Evolutionary conservation across 1,140 invertebrate species (phyloP).

Genomic region (Drosophila sproati): DNA sequence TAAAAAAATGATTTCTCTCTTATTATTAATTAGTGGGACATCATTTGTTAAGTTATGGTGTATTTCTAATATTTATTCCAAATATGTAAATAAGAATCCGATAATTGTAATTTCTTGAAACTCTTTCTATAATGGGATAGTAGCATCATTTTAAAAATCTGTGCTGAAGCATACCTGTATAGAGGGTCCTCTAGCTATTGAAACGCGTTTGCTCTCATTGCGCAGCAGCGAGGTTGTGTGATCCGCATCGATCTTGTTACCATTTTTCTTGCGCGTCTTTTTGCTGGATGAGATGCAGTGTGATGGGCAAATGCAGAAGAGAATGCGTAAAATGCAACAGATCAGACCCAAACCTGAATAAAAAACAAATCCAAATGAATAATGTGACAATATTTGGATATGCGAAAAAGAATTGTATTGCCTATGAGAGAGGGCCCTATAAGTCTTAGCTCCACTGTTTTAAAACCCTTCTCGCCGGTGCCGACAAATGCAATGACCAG

Average conservation of each 20-base stretch:
- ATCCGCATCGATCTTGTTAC: conserved; percentile 83
- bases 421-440: conserved; percentile 92
- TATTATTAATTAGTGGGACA: no score
- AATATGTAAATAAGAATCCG: no score
- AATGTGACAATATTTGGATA: background rate
- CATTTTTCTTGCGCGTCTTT: conserved; percentile 81
- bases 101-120: no score
- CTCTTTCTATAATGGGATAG: no score
- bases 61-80: no score
- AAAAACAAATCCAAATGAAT: background rate
- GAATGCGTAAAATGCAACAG: conserved; percentile 87
- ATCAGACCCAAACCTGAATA: conserved; percentile 85
- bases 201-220: conserved; percentile 81
- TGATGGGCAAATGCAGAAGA: conserved; percentile 87
- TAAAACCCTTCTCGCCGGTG: conserved; percentile 95
- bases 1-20: no score
- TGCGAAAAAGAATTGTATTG: conserved; percentile 45
- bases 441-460: conserved; percentile 92
- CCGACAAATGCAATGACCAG: conserved; percentile 95
- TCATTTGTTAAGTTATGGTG: no score
- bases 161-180: conserved; percentile 52
- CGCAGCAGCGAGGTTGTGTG: conserved; percentile 81
- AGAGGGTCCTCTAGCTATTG: conserved; percentile 74
- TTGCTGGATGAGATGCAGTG: conserved; percentile 85
- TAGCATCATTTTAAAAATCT: no score